Base-by-base conservation (phyloP, 2,113 vertebrate genomes). In the Oreotragus oreotragus region DNA sequence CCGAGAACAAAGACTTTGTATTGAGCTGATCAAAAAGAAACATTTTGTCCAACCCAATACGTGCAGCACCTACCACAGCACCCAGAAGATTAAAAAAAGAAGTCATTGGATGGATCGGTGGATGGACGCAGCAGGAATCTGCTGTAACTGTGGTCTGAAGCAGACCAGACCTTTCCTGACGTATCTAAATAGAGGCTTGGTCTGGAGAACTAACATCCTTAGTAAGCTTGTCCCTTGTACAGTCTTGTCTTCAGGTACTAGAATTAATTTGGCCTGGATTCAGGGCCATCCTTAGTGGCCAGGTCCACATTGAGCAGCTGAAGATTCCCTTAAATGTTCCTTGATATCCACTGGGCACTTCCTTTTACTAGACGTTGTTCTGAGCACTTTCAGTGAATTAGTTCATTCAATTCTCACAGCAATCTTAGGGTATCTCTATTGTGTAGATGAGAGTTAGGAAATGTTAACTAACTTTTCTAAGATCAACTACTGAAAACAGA, bases 381-480 rank as follows among this genome's bases (percentile, higher is more conserved):
- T 43, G 51, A 36, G 60, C 30, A 7, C 70, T 94, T 85, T 79
- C 47, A 49, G 60, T 23, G 6, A 96, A 58, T 83, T 55, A 11
- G 6, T 55, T 49, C 39, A 30, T 73, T 90, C n/a, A 60, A 3
- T n/a, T 70, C 30, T 64, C 96, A 84, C 14, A 45, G 33, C 17
- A 28, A 1, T 77, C 62, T 77, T 43, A 27, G 1, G 16, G 5
- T 39, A 90, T 58, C 81, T 21, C 58, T 33, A 2, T 80, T 84
- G 94, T 84, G 73, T 25, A 79, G 47, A 10, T 76, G 73, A 87
- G 36, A 51, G 51, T 90, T 87, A 79, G 64, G 51, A 92, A 91
- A 94, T 12, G 57, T 87, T 81, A 70, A 53, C 81, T 92, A 90
- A 62, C 23, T 90, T 90, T 90, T 84, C 30, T 51, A 45, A 91